phyloP scores from a whole-genome alignment of 2,797 vertebrate species.

The Sebastes jordani region DNA sequence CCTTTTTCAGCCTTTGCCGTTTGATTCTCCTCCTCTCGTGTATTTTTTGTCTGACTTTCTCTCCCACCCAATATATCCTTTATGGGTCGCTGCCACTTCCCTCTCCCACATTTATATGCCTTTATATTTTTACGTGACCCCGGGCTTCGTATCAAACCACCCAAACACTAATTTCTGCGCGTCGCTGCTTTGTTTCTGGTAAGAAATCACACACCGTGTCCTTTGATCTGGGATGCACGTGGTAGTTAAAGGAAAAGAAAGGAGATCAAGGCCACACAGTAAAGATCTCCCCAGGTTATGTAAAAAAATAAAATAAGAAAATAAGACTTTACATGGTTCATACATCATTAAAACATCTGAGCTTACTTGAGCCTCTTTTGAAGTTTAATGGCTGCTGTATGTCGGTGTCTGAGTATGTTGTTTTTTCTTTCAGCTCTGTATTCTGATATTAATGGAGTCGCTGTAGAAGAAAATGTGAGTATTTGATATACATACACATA shows the following conservation, averaged over 20 bases:
- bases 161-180: constrained; percentile 24
- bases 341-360: constrained; percentile 48
- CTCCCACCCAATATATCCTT: constrained; percentile 7
- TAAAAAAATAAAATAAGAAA: constrained; percentile 23
- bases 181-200: constrained; percentile 34
- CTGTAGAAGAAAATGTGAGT: constrained; percentile 69
- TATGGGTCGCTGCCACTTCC: constrained; percentile 13
- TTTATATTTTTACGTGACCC: constrained; percentile 25
- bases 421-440: constrained; percentile 55
- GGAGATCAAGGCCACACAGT: constrained; percentile 27
- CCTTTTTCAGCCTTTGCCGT: background rate
- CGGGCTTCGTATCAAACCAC: constrained; percentile 26
- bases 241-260: constrained; percentile 41
- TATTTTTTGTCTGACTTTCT: background rate
- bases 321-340: constrained; percentile 4
- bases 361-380: constrained; percentile 43
- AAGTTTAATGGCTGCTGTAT: constrained; percentile 32
- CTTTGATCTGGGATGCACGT: constrained; percentile 61
- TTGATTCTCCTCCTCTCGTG: background rate
- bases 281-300: constrained; percentile 41
- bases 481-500: constrained; percentile 3
- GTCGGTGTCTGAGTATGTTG: constrained; percentile 13
- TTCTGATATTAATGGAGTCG: constrained; percentile 46
- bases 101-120: constrained; percentile 4
- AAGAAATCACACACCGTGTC: background rate